Percentiles rank a stretch among this genome's conserved stretches.
phyloP scores from a whole-genome alignment of 2,797 vertebrate genomes.

The Sebastes wilsoni region DNA sequence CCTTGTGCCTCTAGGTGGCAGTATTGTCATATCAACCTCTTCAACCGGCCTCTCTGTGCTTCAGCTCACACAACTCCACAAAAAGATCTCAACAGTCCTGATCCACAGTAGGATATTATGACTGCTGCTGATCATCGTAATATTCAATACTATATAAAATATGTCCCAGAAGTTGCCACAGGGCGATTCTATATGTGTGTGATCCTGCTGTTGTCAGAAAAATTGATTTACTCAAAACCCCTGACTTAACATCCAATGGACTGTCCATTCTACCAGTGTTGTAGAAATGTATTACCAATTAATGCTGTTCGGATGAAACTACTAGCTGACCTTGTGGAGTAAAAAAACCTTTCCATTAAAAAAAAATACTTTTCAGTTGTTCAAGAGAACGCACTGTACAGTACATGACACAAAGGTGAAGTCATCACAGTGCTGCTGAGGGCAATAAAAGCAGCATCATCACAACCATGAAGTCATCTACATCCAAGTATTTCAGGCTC shows the following conservation, averaged over 20 bases:
- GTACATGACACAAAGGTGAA: constrained; percentile 26
- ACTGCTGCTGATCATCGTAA: constrained; percentile 29
- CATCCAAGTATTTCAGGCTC: neutral
- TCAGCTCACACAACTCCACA: constrained; percentile 13
- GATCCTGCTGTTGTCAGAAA: constrained; percentile 6
- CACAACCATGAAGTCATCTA: constrained; percentile 8
- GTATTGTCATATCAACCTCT: constrained; percentile 77
- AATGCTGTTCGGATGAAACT: neutral
- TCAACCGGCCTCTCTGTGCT: neutral
- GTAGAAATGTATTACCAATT: neutral
- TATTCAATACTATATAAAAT: constrained; percentile 18
- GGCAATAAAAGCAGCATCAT: constrained; percentile 4
- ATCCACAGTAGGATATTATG: constrained; percentile 4
- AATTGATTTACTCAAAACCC: neutral
- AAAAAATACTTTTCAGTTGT: neutral
- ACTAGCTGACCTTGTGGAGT: neutral
- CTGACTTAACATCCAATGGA: neutral
- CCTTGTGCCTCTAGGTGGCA: constrained; percentile 78
- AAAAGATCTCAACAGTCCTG: constrained; percentile 14
- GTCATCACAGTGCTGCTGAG: constrained; percentile 2
- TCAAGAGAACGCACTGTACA: constrained; percentile 6
- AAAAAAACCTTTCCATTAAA: neutral
- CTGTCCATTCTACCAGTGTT: neutral
- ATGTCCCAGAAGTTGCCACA: neutral
- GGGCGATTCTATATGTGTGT: neutral